Evolutionary conservation across 2,113 vertebrate species (phyloP).

Genomic region (Hyaena hyaena): DNA sequence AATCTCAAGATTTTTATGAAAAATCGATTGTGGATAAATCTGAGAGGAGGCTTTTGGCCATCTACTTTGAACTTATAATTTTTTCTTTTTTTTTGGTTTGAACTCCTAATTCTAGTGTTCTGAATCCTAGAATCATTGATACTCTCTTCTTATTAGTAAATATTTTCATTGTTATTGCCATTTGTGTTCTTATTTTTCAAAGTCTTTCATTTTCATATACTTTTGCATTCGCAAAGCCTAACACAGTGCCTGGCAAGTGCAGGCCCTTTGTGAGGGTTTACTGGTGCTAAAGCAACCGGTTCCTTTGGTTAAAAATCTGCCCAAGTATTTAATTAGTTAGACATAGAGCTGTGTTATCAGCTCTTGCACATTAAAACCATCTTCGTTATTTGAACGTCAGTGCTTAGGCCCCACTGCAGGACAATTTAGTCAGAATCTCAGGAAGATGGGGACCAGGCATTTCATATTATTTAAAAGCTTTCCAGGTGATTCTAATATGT

Average conservation of each 20-base stretch:
- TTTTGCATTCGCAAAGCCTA: background rate
- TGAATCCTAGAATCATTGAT: background rate
- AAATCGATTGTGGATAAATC: background rate
- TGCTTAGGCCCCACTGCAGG: background rate
- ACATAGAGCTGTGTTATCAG: background rate
- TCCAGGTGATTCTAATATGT: background rate
- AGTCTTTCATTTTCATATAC: background rate
- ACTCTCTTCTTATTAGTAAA: background rate
- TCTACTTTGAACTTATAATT: background rate
- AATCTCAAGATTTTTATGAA: background rate
- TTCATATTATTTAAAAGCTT: background rate
- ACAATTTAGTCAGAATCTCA: background rate
- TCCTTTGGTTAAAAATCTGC: background rate
- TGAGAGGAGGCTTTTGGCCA: background rate
- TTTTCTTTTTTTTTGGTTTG: background rate
- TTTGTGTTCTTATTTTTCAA: conserved; percentile 19
- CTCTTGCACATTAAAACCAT: background rate
- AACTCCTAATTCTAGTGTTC: background rate
- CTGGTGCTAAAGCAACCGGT: background rate
- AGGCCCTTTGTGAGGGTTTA: background rate
- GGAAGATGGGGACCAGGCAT: background rate
- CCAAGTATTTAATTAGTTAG: background rate
- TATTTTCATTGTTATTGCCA: background rate
- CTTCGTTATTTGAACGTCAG: background rate
- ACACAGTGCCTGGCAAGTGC: background rate